These are phyloP conservation scores for Pimpla rufipes DNA, from an alignment of 2,888 invertebrate genomes.

Conservation along the genomic window DNA sequence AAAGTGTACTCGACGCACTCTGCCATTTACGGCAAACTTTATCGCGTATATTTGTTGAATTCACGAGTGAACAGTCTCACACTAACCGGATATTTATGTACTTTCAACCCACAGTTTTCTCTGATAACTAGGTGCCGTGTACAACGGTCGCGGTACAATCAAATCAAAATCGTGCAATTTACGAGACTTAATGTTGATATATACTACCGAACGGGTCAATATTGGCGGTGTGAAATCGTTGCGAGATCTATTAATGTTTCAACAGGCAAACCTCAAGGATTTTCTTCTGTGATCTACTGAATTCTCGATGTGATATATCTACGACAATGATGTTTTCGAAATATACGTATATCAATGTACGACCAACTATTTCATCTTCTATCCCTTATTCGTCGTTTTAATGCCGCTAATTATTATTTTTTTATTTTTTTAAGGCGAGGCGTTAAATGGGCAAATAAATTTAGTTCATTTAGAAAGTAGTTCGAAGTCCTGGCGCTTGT, in stretches of 20 bases:
- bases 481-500: no score
- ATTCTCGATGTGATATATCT: constrained; percentile 47
- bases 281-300: constrained; percentile 43
- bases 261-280: constrained; percentile 10
- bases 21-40: constrained; percentile 7
- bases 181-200: constrained; percentile 31
- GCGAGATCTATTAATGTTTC: constrained; percentile 30
- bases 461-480: no score
- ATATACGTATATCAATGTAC: constrained; percentile 58
- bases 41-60: constrained; percentile 1
- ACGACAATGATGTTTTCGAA: constrained; percentile 47
- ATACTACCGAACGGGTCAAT: constrained; percentile 18
- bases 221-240: constrained; percentile 6
- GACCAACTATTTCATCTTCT: background rate
- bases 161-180: constrained; percentile 30
- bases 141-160: constrained; percentile 2
- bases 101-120: constrained; percentile 6
- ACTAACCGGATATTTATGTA: constrained; percentile 13
- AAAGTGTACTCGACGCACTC: constrained; percentile 4
- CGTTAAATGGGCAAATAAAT: background rate
- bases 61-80: background rate
- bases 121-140: background rate
- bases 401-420: no score
- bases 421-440: no score
- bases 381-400: background rate